Evolutionary conservation across 2,113 vertebrate genomes (phyloP).

Genomic region (Hippocampus comes): DNA sequence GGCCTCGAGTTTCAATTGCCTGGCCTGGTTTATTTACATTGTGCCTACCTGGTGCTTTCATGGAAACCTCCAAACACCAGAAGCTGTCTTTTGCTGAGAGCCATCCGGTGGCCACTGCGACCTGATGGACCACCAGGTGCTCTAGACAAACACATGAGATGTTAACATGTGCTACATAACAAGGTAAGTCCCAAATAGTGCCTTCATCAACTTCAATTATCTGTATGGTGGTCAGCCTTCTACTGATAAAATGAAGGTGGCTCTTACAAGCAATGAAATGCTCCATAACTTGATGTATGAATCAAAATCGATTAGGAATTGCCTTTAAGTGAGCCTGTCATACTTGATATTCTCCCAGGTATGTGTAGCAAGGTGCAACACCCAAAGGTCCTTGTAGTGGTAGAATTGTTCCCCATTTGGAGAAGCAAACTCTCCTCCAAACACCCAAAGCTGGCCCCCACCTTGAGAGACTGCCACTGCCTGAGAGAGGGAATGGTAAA

Average conservation of each 20-base stretch:
- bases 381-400: constrained; percentile 98
- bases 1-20: too few species aligned
- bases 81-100: constrained; percentile 83
- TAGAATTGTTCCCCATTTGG: constrained; percentile 93
- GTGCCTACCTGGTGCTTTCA: constrained; percentile 82
- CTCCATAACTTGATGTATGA: background rate
- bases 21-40: background rate
- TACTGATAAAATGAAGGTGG: background rate
- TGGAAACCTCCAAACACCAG: constrained; percentile 95
- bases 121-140: constrained; percentile 86
- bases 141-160: constrained; percentile 60
- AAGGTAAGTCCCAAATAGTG: background rate
- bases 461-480: constrained; percentile 84
- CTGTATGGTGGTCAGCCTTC: background rate
- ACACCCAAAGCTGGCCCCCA: constrained; percentile 93
- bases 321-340: constrained; percentile 23
- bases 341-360: constrained; percentile 97
- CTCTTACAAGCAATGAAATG: background rate
- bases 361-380: constrained; percentile 85
- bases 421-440: constrained; percentile 94
- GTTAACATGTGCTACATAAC: background rate
- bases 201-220: background rate
- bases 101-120: constrained; percentile 93
- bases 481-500: constrained; percentile 55
- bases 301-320: background rate